A percentile compares a stretch with the other conserved stretches of the same genome.
Conservation (phyloP, 2,888 invertebrate genomes). For the Lissocephala sabroskyi region DNA sequence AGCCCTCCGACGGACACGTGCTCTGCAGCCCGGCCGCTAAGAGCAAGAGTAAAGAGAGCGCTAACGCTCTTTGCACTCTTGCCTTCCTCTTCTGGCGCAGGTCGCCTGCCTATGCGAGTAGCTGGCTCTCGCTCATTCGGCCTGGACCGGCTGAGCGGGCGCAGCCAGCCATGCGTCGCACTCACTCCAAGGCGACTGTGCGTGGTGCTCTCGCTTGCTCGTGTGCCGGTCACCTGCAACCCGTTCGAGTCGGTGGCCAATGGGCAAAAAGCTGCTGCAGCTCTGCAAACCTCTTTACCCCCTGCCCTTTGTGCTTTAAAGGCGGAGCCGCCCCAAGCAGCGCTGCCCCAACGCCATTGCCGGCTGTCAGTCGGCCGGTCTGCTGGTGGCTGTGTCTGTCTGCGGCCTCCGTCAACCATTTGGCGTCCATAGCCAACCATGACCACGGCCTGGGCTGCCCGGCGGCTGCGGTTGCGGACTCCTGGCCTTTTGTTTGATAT, state of each 20-base stretch:
- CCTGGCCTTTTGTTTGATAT: background rate
- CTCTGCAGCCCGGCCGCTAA: constrained; percentile 22
- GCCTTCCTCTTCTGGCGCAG: too few relatives aligned
- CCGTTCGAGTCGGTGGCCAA: constrained; percentile 52
- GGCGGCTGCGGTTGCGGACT: constrained; percentile 12
- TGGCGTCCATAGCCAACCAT: constrained; percentile 68
- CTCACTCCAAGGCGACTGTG: background rate
- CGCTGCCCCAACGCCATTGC: constrained; percentile 30
- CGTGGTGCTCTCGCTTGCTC: constrained; percentile 1
- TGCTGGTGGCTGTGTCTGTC: too few relatives aligned
- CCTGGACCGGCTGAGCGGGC: too few relatives aligned
- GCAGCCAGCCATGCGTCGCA: constrained; percentile 16
- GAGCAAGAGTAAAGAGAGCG: constrained; percentile 22
- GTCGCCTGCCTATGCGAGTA: too few relatives aligned
- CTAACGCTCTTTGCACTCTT: too few relatives aligned
- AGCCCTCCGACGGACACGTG: constrained; percentile 37
- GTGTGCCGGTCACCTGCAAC: constrained; percentile 25
- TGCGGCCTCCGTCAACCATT: constrained; percentile 60
- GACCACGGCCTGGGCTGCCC: too few relatives aligned
- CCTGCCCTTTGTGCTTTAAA: constrained; percentile 4
- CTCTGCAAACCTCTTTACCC: background rate
- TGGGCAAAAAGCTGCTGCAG: constrained; percentile 49
- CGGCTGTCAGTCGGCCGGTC: too few relatives aligned
- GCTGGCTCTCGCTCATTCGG: too few relatives aligned
- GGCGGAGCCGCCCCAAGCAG: constrained; percentile 23